Percentiles rank a stretch among this genome's conserved stretches.
These are phyloP conservation scores for Tretioscincus oriximinensis DNA, from an alignment of 2,113 vertebrate species.

Conservation along the genomic window DNA sequence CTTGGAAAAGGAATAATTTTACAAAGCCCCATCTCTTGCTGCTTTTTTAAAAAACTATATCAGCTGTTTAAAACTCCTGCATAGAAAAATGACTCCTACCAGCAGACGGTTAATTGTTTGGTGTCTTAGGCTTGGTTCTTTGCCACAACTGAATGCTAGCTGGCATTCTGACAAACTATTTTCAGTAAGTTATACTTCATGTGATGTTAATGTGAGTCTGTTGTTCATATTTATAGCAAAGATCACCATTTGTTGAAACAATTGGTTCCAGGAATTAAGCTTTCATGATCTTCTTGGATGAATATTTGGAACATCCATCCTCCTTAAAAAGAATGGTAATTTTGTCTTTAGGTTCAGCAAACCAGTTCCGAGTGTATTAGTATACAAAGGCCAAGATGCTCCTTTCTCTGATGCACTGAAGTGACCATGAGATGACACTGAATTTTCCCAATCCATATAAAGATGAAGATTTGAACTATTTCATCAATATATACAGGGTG, in stretches of 20 bases:
- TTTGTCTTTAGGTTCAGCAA: background rate
- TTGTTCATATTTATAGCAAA: slow-evolving; percentile 65
- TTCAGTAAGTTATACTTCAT: slow-evolving; percentile 58
- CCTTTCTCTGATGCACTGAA: background rate
- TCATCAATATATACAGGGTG: no score
- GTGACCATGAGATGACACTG: background rate
- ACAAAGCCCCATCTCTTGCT: background rate
- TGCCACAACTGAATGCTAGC: slow-evolving; percentile 62
- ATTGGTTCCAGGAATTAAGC: slow-evolving; percentile 61
- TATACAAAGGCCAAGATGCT: background rate
- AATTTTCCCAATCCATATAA: no score
- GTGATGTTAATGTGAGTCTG: slow-evolving; percentile 61
- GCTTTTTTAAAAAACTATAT: background rate
- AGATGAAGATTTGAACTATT: no score
- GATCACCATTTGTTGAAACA: slow-evolving; percentile 63
- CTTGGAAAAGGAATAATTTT: slow-evolving; percentile 23
- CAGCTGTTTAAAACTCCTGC: background rate
- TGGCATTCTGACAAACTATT: slow-evolving; percentile 66
- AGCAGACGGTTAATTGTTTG: background rate
- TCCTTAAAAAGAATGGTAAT: background rate
- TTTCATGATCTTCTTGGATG: slow-evolving; percentile 59
- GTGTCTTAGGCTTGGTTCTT: slow-evolving; percentile 46
- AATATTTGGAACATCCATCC: slow-evolving; percentile 52
- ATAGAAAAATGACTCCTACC: slow-evolving; percentile 39
- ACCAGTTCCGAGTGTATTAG: background rate